Evolutionary conservation across 1,140 invertebrate species (phyloP).

Genomic region (Semibalanus balanoides): DNA sequence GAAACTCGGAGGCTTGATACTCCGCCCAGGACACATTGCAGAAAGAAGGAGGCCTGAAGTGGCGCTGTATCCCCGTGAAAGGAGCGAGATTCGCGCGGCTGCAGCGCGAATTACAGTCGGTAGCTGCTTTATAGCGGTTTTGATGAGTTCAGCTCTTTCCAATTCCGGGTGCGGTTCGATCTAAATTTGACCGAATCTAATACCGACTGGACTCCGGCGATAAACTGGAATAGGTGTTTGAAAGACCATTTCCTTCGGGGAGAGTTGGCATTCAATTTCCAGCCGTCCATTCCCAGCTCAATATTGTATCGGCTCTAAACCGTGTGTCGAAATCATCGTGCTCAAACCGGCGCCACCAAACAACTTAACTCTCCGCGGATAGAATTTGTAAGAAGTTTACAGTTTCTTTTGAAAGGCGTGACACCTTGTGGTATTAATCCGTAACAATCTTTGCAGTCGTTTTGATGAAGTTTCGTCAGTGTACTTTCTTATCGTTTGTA

Average conservation of each 20-base stretch:
- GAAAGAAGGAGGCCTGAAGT: too few relatives aligned
- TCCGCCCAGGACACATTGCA: too few relatives aligned
- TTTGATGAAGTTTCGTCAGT: too few relatives aligned
- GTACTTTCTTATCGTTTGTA: too few relatives aligned
- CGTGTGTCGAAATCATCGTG: background rate
- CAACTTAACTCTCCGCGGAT: background rate
- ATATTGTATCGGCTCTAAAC: background rate
- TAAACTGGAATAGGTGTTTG: background rate
- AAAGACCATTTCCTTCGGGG: background rate
- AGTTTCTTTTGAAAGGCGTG: too few relatives aligned
- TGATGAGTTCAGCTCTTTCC: background rate
- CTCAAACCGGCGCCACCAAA: background rate
- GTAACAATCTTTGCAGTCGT: too few relatives aligned
- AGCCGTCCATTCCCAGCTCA: background rate
- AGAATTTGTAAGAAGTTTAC: background rate
- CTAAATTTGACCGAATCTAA: conserved; percentile 2
- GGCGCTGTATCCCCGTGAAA: too few relatives aligned
- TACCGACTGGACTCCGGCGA: background rate
- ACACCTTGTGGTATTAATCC: too few relatives aligned
- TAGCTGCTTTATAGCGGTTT: background rate
- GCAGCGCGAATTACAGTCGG: background rate
- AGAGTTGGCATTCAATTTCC: background rate
- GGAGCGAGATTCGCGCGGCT: too few relatives aligned
- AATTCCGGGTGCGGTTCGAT: background rate
- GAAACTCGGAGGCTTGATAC: background rate